phyloP scores from a whole-genome alignment of 2,888 invertebrate species.

The Rambutsinella grinnellia region DNA sequence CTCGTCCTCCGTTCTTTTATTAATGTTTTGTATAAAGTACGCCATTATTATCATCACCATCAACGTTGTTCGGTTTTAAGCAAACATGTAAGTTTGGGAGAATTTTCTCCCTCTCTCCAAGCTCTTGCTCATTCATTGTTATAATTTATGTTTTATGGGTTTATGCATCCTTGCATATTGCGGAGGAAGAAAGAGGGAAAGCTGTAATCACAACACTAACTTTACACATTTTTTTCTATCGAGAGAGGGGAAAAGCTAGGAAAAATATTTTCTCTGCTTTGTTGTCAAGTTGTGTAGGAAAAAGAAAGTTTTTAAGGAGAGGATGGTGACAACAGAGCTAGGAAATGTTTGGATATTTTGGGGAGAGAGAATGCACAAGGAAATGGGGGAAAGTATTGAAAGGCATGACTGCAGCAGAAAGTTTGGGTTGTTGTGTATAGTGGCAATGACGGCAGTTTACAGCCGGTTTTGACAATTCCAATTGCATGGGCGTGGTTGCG shows the following conservation, averaged over 20 bases:
- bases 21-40: too few species aligned
- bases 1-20: too few species aligned
- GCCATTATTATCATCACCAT: too few species aligned
- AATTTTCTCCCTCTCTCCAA: not conserved
- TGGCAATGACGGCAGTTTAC: slow-evolving; percentile 39
- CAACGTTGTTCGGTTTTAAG: too few species aligned
- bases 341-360: slow-evolving; percentile 18
- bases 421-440: not conserved
- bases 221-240: too few species aligned
- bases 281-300: too few species aligned
- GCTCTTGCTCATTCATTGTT: slow-evolving; percentile 44
- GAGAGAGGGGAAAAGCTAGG: too few species aligned
- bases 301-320: too few species aligned
- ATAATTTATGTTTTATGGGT: slow-evolving; percentile 54
- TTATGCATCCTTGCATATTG: slow-evolving; percentile 28
- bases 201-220: too few species aligned
- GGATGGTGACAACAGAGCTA: slow-evolving; percentile 5
- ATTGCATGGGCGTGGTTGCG: slow-evolving; percentile 66
- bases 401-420: too few species aligned
- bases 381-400: too few species aligned
- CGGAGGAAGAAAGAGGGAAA: not conserved
- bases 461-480: slow-evolving; percentile 66
- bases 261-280: too few species aligned
- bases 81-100: not conserved
- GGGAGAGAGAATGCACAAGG: slow-evolving; percentile 1